Evolutionary conservation across 2,888 invertebrate genomes (phyloP).

Genomic region (Lamproptera curius): DNA sequence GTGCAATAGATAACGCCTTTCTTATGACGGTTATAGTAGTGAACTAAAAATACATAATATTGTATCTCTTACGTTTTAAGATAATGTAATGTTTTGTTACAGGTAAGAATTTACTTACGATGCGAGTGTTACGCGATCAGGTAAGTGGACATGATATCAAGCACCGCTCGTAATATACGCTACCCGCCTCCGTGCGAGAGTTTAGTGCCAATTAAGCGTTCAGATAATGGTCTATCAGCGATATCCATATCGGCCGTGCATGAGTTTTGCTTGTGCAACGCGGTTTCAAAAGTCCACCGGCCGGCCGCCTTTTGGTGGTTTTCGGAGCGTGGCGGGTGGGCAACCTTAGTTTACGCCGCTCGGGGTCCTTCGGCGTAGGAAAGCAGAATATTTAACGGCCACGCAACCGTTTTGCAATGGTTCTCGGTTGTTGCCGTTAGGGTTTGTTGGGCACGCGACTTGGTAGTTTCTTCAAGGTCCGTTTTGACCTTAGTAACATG

Average conservation of each 20-base stretch:
- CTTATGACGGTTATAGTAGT: no score
- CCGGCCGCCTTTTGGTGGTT: conserved; percentile 72
- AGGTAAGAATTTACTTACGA: conserved; percentile 50
- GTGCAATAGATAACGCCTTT: no score
- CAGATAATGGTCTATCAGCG: conserved; percentile 71
- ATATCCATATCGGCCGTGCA: conserved; percentile 72
- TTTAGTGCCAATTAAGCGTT: conserved; percentile 74
- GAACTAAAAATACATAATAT: no score
- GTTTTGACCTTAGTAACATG: no score
- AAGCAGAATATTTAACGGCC: conserved; percentile 68
- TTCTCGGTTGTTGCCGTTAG: no score
- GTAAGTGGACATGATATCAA: conserved; percentile 37
- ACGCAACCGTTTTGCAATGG: conserved; percentile 45
- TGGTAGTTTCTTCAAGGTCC: no score
- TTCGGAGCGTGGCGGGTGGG: conserved; percentile 78
- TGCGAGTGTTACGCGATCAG: conserved; percentile 28
- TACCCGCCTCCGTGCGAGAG: conserved; percentile 37
- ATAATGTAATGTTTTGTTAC: conserved; percentile 60
- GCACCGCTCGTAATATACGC: conserved; percentile 9
- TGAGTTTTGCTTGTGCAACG: conserved; percentile 68
- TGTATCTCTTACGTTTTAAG: no score
- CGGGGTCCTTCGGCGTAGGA: conserved; percentile 73
- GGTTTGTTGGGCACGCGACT: no score
- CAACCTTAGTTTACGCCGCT: conserved; percentile 64
- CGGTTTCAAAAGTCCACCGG: conserved; percentile 73